phyloP scores from a whole-genome alignment of 1,140 invertebrate species.

The Drosophila jambulina region DNA sequence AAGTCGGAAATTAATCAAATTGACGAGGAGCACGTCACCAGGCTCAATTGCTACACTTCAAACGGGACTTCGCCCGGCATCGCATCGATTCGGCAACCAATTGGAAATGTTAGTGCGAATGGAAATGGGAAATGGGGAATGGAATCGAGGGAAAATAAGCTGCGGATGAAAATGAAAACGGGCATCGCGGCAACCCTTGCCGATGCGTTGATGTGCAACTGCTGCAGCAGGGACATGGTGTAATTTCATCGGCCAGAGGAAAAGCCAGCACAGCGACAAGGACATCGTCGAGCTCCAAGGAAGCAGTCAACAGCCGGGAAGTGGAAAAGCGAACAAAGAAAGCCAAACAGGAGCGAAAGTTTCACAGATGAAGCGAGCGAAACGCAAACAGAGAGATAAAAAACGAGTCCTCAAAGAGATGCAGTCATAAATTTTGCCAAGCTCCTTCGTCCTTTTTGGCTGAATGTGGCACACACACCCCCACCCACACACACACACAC shows the following conservation, averaged over 20 bases:
- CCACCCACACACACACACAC: not conserved
- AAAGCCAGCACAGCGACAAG: conserved; percentile 6
- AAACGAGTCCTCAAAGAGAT: conserved; percentile 44
- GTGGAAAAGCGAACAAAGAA: conserved; percentile 1
- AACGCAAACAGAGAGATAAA: conserved; percentile 41
- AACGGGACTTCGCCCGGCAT: conserved; percentile 8
- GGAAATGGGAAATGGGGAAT: not conserved
- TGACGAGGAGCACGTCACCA: conserved; percentile 49
- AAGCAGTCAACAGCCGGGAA: not conserved
- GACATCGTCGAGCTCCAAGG: not conserved
- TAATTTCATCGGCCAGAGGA: not conserved
- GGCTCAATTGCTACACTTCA: conserved; percentile 36
- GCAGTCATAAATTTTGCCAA: conserved; percentile 45
- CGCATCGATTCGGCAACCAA: conserved; percentile 1
- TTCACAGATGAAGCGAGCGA: conserved; percentile 41
- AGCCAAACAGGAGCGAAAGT: conserved; percentile 8
- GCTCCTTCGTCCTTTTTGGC: conserved; percentile 8
- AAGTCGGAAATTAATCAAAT: conserved; percentile 51
- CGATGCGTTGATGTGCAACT: not conserved
- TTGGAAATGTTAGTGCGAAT: not conserved
- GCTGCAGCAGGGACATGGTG: not conserved
- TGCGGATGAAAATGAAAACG: not conserved
- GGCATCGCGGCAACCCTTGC: not conserved
- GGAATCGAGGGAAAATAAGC: not conserved
- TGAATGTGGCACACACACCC: not conserved